Conservation (phyloP, 2,888 invertebrate genomes). For the Oegoconia quadripuncta region DNA sequence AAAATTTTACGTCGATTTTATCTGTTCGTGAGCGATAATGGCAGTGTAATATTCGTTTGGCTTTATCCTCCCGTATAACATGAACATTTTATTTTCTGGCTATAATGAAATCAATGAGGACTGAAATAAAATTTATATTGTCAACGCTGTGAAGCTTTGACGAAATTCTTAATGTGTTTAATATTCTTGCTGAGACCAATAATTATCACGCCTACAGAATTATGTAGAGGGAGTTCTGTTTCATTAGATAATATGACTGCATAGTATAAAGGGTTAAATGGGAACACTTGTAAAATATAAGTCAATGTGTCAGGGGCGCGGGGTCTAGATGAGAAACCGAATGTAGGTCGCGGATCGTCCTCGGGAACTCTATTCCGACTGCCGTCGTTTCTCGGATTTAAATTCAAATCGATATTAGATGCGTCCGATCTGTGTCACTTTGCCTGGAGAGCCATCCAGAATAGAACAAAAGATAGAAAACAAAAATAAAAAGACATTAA, state of each 20-base stretch:
- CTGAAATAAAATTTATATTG: not conserved
- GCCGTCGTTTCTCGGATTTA: no score
- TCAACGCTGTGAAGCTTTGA: not conserved
- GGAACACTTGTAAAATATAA: constrained; percentile 41
- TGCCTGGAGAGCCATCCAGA: no score
- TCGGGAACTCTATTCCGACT: constrained; percentile 13
- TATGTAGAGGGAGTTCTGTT: no score
- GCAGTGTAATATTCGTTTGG: constrained; percentile 1
- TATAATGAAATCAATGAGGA: not conserved
- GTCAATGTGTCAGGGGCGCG: constrained; percentile 55
- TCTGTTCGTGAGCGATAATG: no score
- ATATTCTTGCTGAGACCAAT: no score
- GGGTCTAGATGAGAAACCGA: constrained; percentile 25
- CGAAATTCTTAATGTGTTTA: not conserved
- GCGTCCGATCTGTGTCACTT: no score
- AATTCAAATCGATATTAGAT: no score
- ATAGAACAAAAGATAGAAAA: no score
- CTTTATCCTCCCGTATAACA: not conserved
- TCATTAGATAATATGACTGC: no score
- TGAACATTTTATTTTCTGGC: not conserved
- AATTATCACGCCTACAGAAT: no score
- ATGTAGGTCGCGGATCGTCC: constrained; percentile 38
- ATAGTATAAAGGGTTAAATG: constrained; percentile 23
- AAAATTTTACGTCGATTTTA: no score
- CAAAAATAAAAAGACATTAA: no score